These are phyloP conservation scores for Nomada ferruginata DNA, from an alignment of 2,888 invertebrate genomes.

Conservation along the genomic window DNA sequence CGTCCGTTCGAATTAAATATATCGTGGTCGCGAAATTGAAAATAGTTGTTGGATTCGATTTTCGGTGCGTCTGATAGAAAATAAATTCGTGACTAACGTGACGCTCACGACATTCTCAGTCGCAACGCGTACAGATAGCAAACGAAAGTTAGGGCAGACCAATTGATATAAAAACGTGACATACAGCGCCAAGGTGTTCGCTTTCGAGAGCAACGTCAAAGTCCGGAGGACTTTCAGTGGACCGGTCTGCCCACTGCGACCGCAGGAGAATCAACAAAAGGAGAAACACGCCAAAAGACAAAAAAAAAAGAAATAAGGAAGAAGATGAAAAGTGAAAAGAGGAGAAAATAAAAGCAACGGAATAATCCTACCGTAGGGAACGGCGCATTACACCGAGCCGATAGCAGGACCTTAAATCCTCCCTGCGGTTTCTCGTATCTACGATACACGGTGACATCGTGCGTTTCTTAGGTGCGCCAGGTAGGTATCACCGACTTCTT, in stretches of 20 bases:
- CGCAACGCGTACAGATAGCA: too few relatives aligned
- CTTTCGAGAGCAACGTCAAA: constrained; percentile 38
- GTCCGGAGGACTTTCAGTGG: constrained; percentile 40
- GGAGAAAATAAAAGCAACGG: background rate
- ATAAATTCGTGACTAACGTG: too few relatives aligned
- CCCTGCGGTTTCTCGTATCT: constrained; percentile 51
- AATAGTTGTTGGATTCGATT: too few relatives aligned
- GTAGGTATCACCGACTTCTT: constrained; percentile 59
- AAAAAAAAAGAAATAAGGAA: background rate
- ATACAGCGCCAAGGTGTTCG: constrained; percentile 21
- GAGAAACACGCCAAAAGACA: background rate
- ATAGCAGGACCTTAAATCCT: constrained; percentile 62
- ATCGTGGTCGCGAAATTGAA: too few relatives aligned
- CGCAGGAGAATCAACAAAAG: constrained; percentile 23
- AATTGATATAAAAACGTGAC: constrained; percentile 14
- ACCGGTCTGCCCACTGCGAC: constrained; percentile 56
- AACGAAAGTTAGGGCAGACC: background rate
- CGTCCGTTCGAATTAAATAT: too few relatives aligned
- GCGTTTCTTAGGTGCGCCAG: constrained; percentile 48
- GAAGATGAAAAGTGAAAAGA: background rate
- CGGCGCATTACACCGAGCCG: constrained; percentile 52
- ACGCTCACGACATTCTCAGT: background rate
- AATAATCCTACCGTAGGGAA: constrained; percentile 55
- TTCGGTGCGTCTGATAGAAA: too few relatives aligned
- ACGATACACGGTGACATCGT: constrained; percentile 53